Percentiles rank a stretch among this genome's conserved stretches.
Evolutionary conservation across 2,113 vertebrate genomes (phyloP).

Genomic region (Orientallactaga bullata): DNA sequence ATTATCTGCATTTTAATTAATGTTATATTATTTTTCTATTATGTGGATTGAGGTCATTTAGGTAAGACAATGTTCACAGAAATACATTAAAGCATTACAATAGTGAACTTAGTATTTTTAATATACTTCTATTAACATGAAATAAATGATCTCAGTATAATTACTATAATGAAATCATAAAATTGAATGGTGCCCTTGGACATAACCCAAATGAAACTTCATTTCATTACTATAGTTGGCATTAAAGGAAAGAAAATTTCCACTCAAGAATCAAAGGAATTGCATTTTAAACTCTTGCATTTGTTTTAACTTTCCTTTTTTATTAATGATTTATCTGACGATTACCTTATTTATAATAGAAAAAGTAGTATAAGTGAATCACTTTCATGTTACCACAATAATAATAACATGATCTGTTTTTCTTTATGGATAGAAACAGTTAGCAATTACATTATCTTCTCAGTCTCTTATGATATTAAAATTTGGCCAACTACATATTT

Average conservation of each 20-base stretch:
- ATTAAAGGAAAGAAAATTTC: conserved; percentile 15
- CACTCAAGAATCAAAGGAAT: not conserved
- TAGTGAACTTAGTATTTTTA: conserved; percentile 42
- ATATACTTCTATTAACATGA: not conserved
- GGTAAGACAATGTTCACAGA: conserved; percentile 1
- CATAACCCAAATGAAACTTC: conserved; percentile 55
- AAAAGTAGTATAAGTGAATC: not conserved
- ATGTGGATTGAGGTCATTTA: conserved; percentile 35
- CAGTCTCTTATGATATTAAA: not conserved
- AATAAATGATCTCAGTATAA: conserved; percentile 64
- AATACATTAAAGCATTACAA: conserved; percentile 14
- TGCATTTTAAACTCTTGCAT: conserved; percentile 32
- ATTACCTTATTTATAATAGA: conserved; percentile 5
- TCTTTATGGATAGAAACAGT: not conserved
- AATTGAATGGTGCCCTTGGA: conserved; percentile 50
- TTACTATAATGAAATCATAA: conserved; percentile 54
- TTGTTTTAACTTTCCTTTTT: conserved; percentile 46
- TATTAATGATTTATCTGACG: conserved; percentile 6
- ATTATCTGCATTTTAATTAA: conserved; percentile 41
- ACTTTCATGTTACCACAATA: conserved; percentile 13
- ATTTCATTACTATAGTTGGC: conserved; percentile 27
- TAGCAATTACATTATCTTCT: conserved; percentile 23
- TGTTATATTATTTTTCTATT: not conserved
- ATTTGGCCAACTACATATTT: not conserved
- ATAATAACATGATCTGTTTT: not conserved